These are phyloP conservation scores for Sinocyclocheilus grahami DNA, from an alignment of 2,113 vertebrate genomes.

Conservation along the genomic window DNA sequence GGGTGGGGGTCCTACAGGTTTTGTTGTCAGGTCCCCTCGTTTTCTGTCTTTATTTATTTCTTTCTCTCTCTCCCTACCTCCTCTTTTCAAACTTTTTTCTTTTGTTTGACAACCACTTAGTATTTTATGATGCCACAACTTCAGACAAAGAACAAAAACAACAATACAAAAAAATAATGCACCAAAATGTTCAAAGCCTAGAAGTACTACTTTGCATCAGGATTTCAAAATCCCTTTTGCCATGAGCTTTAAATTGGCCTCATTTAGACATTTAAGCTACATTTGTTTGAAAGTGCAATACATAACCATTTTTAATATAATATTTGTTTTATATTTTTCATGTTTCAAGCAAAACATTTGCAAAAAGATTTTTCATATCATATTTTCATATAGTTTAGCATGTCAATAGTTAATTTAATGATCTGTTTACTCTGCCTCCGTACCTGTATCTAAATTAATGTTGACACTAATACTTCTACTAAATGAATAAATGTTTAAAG, in stretches of 20 bases:
- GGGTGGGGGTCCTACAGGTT: constrained; percentile 63
- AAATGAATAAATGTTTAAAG: not conserved
- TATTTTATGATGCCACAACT: not conserved
- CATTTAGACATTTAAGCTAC: not conserved
- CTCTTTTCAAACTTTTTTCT: not conserved
- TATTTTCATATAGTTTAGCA: not conserved
- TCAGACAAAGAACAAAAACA: not conserved
- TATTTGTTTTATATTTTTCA: not conserved
- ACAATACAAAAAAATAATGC: not conserved
- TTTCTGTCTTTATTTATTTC: constrained; percentile 1
- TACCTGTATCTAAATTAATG: not conserved
- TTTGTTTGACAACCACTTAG: constrained; percentile 2
- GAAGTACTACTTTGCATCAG: not conserved
- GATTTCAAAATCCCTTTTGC: not conserved
- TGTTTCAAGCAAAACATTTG: not conserved
- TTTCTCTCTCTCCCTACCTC: constrained; percentile 6
- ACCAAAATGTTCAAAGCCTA: not conserved
- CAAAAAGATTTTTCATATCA: not conserved
- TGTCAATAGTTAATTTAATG: not conserved
- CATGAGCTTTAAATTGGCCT: not conserved
- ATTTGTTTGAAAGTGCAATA: not conserved
- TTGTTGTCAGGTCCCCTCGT: constrained; percentile 46
- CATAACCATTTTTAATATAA: not conserved
- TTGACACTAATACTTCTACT: not conserved
- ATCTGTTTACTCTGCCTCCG: not conserved